These are phyloP conservation scores for Microtus ochrogaster DNA, from an alignment of 2,113 vertebrate species.

Conservation along the genomic window DNA sequence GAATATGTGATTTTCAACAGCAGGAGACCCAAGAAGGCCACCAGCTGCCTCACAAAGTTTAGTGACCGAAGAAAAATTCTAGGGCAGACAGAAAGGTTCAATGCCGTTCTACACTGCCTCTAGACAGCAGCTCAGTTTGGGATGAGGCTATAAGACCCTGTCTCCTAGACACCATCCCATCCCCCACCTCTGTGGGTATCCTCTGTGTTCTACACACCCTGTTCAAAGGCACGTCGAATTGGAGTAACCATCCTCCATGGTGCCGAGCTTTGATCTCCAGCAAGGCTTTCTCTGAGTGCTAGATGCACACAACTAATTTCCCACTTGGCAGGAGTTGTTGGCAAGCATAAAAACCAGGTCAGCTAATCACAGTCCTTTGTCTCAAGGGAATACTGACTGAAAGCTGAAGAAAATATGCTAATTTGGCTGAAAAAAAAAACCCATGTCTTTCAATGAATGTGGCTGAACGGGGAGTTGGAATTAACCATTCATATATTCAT, in stretches of 20 bases:
- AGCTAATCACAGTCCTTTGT: neutral
- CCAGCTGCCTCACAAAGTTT: neutral
- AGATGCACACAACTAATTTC: neutral
- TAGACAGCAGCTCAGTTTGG: fast-evolving
- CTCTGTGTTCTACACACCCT: neutral
- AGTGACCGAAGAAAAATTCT: neutral
- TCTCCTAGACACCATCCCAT: neutral
- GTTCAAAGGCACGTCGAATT: neutral
- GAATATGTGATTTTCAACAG: neutral
- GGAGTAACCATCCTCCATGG: neutral
- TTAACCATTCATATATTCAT: neutral
- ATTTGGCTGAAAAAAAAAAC: neutral
- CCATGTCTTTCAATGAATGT: neutral
- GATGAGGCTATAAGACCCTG: neutral
- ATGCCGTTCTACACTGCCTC: fast-evolving
- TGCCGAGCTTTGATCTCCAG: neutral
- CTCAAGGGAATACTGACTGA: neutral
- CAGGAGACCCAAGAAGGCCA: neutral
- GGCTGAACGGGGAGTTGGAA: neutral
- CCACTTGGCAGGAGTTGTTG: neutral
- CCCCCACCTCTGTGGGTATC: neutral
- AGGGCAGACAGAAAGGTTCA: neutral
- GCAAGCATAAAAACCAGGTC: constrained; percentile 14
- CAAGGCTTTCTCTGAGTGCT: neutral
- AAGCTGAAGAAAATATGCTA: neutral